Evolutionary conservation across 1,140 invertebrate genomes (phyloP), one percentile per base, ranked within the genome.

Genomic region (Hesperophylax magnus): DNA sequence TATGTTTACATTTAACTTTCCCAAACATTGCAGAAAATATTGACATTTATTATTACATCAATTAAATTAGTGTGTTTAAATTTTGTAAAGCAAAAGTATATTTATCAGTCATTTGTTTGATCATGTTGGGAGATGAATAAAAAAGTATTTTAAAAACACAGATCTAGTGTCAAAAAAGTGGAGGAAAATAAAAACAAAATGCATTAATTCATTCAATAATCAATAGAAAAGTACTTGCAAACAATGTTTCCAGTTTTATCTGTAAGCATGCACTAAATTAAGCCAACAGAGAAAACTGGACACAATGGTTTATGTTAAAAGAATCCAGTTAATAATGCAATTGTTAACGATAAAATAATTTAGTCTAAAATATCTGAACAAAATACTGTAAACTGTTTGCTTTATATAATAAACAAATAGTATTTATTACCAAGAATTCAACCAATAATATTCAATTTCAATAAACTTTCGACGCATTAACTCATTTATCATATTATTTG

Each of bases 1-100:
- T 31, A 31, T 39, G 34, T 39, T 69, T 34, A 69, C 24, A 69
- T 69, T 69, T 39, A 39, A n/a, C 24, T 69, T 69, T 69, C 65
- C 65, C 65, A 69, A 69, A 69, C 65, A 69, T 69, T 47, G 24
- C 65, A n/a, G 31, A 39, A 69, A 69, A 69, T 69, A 69, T 39
- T 39, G 34, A 39, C 5, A 39, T 39, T 39, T 39, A 39, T 39
- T 39, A 39, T 39, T 39, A 39, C 34, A 39, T 39, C 34, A 39
- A 5, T 39, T 39, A 39, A 39, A 39, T 39, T 39, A 69, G 15
- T 39, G 15, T 39, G 31, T 39, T 69, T 34, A 9, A 69, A 39
- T 39, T 15, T 39, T 17, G 15, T 31, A 69, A 39, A 27, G 65
- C 65, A 39, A 39, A 69, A 72, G 18, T 20, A 39, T 71, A 47